phyloP scores from a whole-genome alignment of 2,888 invertebrate genomes.

The Mimas tiliae region DNA sequence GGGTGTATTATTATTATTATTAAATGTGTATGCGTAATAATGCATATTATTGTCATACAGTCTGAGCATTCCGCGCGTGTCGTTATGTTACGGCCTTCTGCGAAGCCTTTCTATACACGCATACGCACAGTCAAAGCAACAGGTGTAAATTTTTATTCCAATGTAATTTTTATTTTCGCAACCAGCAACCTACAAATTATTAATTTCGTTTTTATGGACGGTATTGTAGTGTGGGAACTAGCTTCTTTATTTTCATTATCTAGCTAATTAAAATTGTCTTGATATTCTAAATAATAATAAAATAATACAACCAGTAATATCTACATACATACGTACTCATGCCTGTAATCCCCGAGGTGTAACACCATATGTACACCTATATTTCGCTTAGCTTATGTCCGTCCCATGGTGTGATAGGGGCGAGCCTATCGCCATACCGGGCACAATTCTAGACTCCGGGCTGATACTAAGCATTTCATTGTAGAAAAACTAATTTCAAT shows the following conservation, averaged over 20 bases:
- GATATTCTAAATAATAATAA: too few relatives aligned
- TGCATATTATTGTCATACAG: constrained; percentile 24
- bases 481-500: too few relatives aligned
- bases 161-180: constrained; percentile 33
- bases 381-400: too few relatives aligned
- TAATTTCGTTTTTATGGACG: constrained; percentile 31
- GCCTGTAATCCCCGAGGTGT: too few relatives aligned
- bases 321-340: too few relatives aligned
- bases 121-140: constrained; percentile 25
- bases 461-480: too few relatives aligned
- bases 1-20: not conserved
- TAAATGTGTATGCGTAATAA: constrained; percentile 8
- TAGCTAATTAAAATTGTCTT: constrained; percentile 3
- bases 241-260: not conserved
- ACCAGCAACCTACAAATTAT: constrained; percentile 28
- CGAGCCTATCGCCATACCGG: too few relatives aligned
- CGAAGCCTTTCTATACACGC: constrained; percentile 28
- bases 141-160: constrained; percentile 26
- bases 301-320: too few relatives aligned
- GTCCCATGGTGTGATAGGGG: too few relatives aligned
- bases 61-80: constrained; percentile 20
- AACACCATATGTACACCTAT: too few relatives aligned
- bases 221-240: constrained; percentile 15
- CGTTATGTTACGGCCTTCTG: constrained; percentile 27
- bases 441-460: too few relatives aligned